phyloP scores from a whole-genome alignment of 2,797 vertebrate genomes.

The Tragelaphus eurycerus region DNA sequence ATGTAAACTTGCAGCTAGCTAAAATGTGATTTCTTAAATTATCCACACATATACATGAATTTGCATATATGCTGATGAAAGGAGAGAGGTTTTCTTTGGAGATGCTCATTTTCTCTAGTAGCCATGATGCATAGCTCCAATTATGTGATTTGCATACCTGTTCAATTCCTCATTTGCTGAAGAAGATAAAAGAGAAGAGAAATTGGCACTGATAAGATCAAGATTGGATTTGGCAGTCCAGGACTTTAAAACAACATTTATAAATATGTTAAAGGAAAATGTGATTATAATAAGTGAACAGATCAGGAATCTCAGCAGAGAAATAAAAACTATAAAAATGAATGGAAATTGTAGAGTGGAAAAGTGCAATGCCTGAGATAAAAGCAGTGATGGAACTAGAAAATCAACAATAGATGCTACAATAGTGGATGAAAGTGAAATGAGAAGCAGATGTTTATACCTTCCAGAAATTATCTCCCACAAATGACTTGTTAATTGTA shows the following conservation, averaged over 20 bases:
- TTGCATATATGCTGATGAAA: neutral
- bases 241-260: neutral
- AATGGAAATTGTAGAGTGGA: neutral
- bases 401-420: neutral
- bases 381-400: neutral
- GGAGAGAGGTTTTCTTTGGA: neutral
- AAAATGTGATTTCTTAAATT: neutral
- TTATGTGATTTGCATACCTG: neutral
- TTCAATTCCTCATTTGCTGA: conserved; percentile 25
- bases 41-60: neutral
- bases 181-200: conserved; percentile 13
- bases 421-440: neutral
- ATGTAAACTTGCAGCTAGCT: neutral
- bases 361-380: neutral
- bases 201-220: neutral
- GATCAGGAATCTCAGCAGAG: neutral
- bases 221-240: neutral
- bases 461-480: neutral
- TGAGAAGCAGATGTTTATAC: neutral
- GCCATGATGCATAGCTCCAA: neutral
- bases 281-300: neutral
- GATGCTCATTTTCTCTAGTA: neutral
- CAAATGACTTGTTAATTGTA: neutral
- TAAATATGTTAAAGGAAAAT: conserved; percentile 7
- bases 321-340: neutral